Conservation (phyloP, 1,140 invertebrate species). For the Teleogryllus occipitalis region DNA sequence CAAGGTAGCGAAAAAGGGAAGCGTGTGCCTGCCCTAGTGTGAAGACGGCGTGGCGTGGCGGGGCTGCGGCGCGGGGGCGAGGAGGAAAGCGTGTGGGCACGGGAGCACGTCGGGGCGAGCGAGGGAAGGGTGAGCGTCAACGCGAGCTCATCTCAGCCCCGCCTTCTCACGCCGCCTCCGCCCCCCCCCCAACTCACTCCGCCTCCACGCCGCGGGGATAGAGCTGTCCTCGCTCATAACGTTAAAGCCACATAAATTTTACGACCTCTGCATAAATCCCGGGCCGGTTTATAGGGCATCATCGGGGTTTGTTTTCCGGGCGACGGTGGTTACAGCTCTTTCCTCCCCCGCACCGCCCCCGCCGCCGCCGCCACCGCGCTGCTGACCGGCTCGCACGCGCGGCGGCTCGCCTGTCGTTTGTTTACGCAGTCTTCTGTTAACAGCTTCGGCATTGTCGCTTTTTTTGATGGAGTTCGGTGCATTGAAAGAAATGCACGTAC, state of each 20-base stretch:
- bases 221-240: conserved; percentile 6
- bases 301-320: not conserved
- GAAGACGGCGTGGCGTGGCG: no score
- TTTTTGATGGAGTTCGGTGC: no score
- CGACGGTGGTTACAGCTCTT: not conserved
- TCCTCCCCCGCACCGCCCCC: not conserved
- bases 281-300: not conserved
- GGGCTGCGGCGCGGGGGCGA: no score
- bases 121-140: not conserved
- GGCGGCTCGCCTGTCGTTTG: no score
- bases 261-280: conserved; percentile 9
- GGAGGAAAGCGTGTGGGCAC: not conserved
- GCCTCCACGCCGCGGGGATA: not conserved
- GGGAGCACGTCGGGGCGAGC: not conserved
- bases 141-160: not conserved
- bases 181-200: no score
- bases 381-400: no score
- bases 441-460: no score
- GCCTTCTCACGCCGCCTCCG: not conserved
- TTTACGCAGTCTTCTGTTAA: no score
- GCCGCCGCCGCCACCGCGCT: not conserved
- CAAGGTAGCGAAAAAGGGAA: no score
- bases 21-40: not conserved
- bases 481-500: no score
- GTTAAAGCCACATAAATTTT: conserved; percentile 13